A percentile compares a stretch with the other conserved stretches of the same genome.
These are phyloP conservation scores for Dryobota labecula DNA, from an alignment of 2,888 invertebrate genomes.

Conservation along the genomic window DNA sequence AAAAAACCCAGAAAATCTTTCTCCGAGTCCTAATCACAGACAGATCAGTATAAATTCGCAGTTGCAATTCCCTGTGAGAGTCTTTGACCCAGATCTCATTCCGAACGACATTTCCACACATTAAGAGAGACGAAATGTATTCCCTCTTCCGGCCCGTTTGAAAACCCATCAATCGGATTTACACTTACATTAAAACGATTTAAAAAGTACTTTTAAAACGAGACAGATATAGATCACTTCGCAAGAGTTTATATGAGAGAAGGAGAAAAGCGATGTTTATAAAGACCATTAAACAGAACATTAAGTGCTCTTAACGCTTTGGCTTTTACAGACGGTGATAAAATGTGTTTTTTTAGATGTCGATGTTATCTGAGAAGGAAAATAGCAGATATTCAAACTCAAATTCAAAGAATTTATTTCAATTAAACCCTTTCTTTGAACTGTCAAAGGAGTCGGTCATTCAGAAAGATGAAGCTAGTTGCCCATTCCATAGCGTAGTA, in stretches of 20 bases:
- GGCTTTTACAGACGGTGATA: conserved; percentile 60
- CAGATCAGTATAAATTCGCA: conserved; percentile 31
- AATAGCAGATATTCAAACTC: conserved; percentile 1
- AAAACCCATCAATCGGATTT: conserved; percentile 57
- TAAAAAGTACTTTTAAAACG: conserved; percentile 45
- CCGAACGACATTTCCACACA: conserved; percentile 36
- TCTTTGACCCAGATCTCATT: conserved; percentile 49
- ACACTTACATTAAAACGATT: conserved; percentile 60
- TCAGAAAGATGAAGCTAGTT: no score
- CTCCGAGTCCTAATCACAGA: not conserved
- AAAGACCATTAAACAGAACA: conserved; percentile 64
- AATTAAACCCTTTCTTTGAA: no score
- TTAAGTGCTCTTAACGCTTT: conserved; percentile 65
- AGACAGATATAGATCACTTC: conserved; percentile 25
- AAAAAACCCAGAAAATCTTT: not conserved
- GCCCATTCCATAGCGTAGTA: no score
- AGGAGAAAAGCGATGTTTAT: conserved; percentile 59
- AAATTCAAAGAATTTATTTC: no score
- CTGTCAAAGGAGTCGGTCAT: no score
- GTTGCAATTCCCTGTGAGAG: conserved; percentile 5
- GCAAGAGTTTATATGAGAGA: conserved; percentile 32
- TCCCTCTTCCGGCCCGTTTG: conserved; percentile 40
- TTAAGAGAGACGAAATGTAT: conserved; percentile 45
- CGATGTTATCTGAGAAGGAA: conserved; percentile 21
- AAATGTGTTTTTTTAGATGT: conserved; percentile 39